These are phyloP conservation scores for Achroia grisella DNA, from an alignment of 1,140 invertebrate genomes.

Conservation along the genomic window DNA sequence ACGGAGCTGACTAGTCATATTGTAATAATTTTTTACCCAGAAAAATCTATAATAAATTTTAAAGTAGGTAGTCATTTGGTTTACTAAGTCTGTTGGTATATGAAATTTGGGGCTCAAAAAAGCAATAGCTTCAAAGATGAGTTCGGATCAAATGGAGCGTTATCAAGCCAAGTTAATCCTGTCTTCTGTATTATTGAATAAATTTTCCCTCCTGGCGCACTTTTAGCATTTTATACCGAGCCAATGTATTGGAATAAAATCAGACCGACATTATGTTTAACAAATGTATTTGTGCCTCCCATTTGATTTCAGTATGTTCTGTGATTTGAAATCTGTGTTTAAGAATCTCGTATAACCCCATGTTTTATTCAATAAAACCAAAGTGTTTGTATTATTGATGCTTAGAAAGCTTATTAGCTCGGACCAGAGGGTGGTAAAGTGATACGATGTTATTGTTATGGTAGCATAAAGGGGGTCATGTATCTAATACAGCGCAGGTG, in stretches of 20 bases:
- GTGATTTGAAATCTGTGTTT: background rate
- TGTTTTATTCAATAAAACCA: conserved; percentile 9
- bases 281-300: conserved; percentile 13
- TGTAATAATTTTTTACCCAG: no score
- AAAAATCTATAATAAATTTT: no score
- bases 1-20: no score
- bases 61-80: conserved; percentile 6
- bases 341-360: no score
- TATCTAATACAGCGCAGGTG: conserved; percentile 26
- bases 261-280: conserved; percentile 12
- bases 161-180: conserved; percentile 57
- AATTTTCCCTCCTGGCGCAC: conserved; percentile 40
- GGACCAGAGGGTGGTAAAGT: conserved; percentile 10
- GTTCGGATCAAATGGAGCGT: conserved; percentile 47
- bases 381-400: conserved; percentile 15
- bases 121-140: conserved; percentile 46
- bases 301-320: background rate
- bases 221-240: conserved; percentile 37
- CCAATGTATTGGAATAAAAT: conserved; percentile 47
- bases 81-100: conserved; percentile 30
- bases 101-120: conserved; percentile 46
- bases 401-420: conserved; percentile 7
- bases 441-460: conserved; percentile 28
- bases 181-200: conserved; percentile 59
- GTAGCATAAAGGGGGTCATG: conserved; percentile 23